Conservation (phyloP, 2,888 invertebrate species). For the Sthenelais limicola region DNA sequence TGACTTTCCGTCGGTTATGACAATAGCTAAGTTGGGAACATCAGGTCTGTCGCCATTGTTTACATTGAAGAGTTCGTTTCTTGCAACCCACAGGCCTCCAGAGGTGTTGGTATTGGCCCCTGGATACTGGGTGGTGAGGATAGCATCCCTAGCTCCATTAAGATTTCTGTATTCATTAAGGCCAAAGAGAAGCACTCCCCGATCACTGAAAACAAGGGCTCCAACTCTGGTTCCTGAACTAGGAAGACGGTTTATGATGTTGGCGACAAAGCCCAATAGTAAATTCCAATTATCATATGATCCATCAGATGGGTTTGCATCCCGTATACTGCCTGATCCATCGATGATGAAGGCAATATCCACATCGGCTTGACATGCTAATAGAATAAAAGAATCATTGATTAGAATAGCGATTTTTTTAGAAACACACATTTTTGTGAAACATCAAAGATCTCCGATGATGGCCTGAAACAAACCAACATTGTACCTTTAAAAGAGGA, state of each 20-base stretch:
- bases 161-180: neutral
- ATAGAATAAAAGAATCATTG: too few relatives aligned
- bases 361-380: neutral
- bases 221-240: conserved; percentile 20
- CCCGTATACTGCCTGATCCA: neutral
- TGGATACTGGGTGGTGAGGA: neutral
- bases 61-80: conserved; percentile 9
- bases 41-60: conserved; percentile 27
- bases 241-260: conserved; percentile 3
- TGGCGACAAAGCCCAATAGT: neutral
- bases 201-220: conserved; percentile 14
- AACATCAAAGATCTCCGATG: too few relatives aligned
- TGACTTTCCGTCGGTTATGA: conserved; percentile 47
- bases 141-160: neutral
- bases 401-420: too few relatives aligned
- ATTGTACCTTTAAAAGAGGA: too few relatives aligned
- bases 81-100: conserved; percentile 42
- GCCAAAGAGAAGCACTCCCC: conserved; percentile 7
- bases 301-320: neutral
- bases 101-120: conserved; percentile 45
- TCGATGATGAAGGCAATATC: conserved; percentile 10
- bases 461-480: too few relatives aligned
- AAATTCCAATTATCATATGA: conserved; percentile 35
- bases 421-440: too few relatives aligned
- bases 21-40: conserved; percentile 39